These are phyloP conservation scores for Erpetoichthys calabaricus DNA, from an alignment of 2,797 vertebrate species.

Conservation along the genomic window DNA sequence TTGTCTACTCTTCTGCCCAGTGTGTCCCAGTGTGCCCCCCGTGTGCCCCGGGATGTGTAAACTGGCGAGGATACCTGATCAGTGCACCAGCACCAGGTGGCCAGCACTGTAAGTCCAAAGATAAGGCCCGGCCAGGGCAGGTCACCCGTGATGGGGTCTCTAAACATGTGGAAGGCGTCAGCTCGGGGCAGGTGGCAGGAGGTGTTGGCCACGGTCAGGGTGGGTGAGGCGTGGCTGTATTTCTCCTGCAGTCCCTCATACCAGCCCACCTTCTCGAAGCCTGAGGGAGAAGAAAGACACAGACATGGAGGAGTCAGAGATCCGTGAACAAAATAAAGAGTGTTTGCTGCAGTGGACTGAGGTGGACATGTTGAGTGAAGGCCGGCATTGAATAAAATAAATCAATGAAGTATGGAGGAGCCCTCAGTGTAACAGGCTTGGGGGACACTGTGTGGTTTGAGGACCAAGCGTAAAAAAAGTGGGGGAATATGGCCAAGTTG, in stretches of 20 bases:
- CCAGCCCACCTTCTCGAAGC: slow-evolving; percentile 71
- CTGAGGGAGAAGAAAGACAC: slow-evolving; percentile 33
- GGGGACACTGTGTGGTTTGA: no score
- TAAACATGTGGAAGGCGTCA: slow-evolving; percentile 74
- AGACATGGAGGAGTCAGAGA: not conserved
- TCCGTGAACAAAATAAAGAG: no score
- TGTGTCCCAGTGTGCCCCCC: no score
- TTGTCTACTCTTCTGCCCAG: no score
- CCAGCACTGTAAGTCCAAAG: slow-evolving; percentile 70
- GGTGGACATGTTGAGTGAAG: no score
- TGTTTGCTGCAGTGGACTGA: no score
- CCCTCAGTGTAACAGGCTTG: no score
- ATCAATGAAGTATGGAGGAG: no score
- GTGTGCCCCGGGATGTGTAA: no score
- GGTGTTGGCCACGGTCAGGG: slow-evolving; percentile 65
- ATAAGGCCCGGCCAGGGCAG: slow-evolving; percentile 80
- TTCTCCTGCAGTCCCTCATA: slow-evolving; percentile 64
- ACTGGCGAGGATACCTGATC: slow-evolving; percentile 64
- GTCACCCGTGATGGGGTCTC: slow-evolving; percentile 72
- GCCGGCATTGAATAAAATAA: no score
- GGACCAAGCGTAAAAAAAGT: no score
- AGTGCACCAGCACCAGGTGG: slow-evolving; percentile 81
- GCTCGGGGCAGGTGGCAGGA: slow-evolving; percentile 73
- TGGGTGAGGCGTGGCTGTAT: slow-evolving; percentile 61
- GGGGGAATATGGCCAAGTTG: no score